Conservation (phyloP, 2,113 vertebrate species). For the Cheirogaleus medius region DNA sequence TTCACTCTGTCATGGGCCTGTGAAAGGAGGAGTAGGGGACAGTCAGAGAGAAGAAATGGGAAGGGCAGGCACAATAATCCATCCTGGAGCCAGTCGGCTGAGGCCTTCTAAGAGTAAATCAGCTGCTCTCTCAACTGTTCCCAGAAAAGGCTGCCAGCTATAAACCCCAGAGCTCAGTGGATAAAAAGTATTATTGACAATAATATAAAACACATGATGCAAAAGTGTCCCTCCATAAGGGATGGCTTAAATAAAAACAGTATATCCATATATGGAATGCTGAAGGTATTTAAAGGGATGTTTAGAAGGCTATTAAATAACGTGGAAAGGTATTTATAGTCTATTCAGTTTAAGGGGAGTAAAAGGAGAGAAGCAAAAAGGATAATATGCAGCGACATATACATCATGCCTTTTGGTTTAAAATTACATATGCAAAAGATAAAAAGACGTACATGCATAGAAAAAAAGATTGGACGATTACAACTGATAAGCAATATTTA, state of each 20-base stretch:
- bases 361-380: not conserved
- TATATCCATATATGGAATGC: constrained; percentile 30
- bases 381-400: not conserved
- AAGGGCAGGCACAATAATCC: not conserved
- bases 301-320: constrained; percentile 38
- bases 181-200: constrained; percentile 29
- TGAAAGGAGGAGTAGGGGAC: not conserved
- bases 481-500: not conserved
- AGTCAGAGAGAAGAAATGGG: not conserved
- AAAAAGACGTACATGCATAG: not conserved
- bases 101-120: constrained; percentile 25
- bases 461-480: not conserved
- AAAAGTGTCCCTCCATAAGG: constrained; percentile 24
- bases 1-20: not conserved
- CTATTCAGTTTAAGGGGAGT: not conserved
- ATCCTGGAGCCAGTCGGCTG: not conserved
- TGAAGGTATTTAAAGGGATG: constrained; percentile 15
- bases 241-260: constrained; percentile 54
- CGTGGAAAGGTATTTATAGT: not conserved
- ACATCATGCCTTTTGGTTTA: not conserved
- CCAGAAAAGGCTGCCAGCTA: constrained; percentile 43
- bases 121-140: constrained; percentile 29
- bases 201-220: constrained; percentile 63
- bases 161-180: constrained; percentile 45
- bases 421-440: constrained; percentile 3